These are phyloP conservation scores for Microcebus griseorufus DNA, from an alignment of 2,113 vertebrate species.

Conservation along the genomic window DNA sequence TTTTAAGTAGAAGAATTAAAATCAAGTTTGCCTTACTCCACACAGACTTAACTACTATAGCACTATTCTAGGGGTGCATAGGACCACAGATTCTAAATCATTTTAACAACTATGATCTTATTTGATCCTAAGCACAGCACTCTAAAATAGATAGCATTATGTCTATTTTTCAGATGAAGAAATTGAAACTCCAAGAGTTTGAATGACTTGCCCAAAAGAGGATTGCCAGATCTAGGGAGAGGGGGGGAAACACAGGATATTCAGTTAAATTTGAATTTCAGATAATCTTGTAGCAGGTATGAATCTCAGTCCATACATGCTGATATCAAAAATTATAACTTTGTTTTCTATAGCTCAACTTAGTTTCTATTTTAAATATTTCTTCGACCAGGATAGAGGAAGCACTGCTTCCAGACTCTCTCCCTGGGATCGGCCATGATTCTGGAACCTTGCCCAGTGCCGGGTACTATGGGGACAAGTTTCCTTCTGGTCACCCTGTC, in stretches of 20 bases:
- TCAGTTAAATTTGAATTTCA: background rate
- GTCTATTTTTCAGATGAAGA: background rate
- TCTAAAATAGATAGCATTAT: background rate
- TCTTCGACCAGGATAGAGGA: background rate
- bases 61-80: background rate
- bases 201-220: background rate
- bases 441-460: background rate
- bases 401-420: background rate
- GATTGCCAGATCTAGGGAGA: background rate
- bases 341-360: background rate
- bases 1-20: background rate
- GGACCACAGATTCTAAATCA: background rate
- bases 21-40: background rate
- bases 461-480: background rate
- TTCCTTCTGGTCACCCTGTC: background rate
- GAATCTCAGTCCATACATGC: background rate
- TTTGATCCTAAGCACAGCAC: background rate
- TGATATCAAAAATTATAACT: background rate
- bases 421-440: background rate
- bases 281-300: background rate
- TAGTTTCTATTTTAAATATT: background rate
- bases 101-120: background rate
- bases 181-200: background rate
- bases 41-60: background rate
- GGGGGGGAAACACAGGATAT: no score